phyloP scores from a whole-genome alignment of 2,888 invertebrate species.

The Agonopterix arenella region DNA sequence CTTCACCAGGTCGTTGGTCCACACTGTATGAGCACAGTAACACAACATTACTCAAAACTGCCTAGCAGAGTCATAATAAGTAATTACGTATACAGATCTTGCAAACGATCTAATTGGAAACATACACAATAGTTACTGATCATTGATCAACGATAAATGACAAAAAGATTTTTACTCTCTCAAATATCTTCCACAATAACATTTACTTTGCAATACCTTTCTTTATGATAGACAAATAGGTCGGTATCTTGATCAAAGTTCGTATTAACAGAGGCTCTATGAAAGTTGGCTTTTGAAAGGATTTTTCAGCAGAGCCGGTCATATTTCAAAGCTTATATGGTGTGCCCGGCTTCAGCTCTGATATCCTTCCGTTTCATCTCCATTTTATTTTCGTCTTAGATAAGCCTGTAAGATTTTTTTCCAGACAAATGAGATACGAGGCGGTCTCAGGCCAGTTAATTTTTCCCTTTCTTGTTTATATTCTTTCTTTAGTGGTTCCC shows the following conservation, averaged over 20 bases:
- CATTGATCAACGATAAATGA: too few species aligned
- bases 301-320: slow-evolving; percentile 32
- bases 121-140: too few species aligned
- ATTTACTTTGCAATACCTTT: too few species aligned
- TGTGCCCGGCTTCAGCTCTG: slow-evolving; percentile 35
- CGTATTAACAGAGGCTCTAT: slow-evolving; percentile 26
- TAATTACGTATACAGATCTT: too few species aligned
- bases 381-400: slow-evolving; percentile 59
- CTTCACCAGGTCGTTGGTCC: too few species aligned
- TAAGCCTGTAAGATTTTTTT: slow-evolving; percentile 46
- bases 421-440: slow-evolving; percentile 45
- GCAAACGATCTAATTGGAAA: too few species aligned
- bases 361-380: slow-evolving; percentile 60
- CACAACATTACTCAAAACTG: too few species aligned
- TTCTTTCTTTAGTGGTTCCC: slow-evolving; percentile 13
- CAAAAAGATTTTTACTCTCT: too few species aligned
- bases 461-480: slow-evolving; percentile 29
- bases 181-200: too few species aligned
- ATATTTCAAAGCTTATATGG: slow-evolving; percentile 55
- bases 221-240: too few species aligned
- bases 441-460: slow-evolving; percentile 29
- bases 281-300: slow-evolving; percentile 28
- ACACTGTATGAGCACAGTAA: too few species aligned
- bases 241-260: slow-evolving; percentile 22
- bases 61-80: too few species aligned